Percentiles rank a stretch among this genome's conserved stretches.
These are phyloP conservation scores for Micromesistius poutassou DNA, from an alignment of 2,797 vertebrate genomes.

Conservation along the genomic window DNA sequence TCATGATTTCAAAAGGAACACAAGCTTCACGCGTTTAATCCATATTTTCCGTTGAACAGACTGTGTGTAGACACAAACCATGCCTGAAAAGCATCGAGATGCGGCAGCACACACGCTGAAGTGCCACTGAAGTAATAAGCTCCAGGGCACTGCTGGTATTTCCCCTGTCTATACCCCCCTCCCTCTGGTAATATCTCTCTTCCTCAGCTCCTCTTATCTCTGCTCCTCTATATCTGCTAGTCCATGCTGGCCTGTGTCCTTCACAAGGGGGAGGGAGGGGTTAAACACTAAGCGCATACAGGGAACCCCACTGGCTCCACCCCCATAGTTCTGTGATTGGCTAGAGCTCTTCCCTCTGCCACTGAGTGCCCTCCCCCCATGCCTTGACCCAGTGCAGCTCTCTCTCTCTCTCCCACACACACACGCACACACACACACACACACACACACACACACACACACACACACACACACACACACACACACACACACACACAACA, in stretches of 20 bases:
- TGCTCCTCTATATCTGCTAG: constrained; percentile 15
- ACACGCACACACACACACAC: constrained; percentile 15
- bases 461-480: constrained; percentile 12
- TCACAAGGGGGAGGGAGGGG: constrained; percentile 14
- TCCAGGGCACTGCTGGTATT: neutral
- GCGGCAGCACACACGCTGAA: neutral
- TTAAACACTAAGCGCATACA: constrained; percentile 42
- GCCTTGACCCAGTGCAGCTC: constrained; percentile 55
- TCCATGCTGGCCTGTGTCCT: constrained; percentile 15
- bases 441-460: neutral
- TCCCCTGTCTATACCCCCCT: constrained; percentile 12
- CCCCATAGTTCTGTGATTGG: constrained; percentile 50
- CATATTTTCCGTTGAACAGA: neutral
- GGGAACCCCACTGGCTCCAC: neutral
- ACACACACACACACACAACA: constrained; percentile 14
- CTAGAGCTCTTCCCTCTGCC: constrained; percentile 24
- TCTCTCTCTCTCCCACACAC: constrained; percentile 32
- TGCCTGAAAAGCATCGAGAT: neutral
- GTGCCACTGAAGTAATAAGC: neutral
- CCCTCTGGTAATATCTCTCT: constrained; percentile 4
- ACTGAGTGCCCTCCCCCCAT: constrained; percentile 21
- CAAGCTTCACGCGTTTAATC: neutral
- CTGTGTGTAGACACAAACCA: neutral
- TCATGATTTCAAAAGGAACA: neutral
- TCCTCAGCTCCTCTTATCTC: constrained; percentile 39